Evolutionary conservation across 1,140 invertebrate species (phyloP).

Genomic region (Phocides pigmalion): DNA sequence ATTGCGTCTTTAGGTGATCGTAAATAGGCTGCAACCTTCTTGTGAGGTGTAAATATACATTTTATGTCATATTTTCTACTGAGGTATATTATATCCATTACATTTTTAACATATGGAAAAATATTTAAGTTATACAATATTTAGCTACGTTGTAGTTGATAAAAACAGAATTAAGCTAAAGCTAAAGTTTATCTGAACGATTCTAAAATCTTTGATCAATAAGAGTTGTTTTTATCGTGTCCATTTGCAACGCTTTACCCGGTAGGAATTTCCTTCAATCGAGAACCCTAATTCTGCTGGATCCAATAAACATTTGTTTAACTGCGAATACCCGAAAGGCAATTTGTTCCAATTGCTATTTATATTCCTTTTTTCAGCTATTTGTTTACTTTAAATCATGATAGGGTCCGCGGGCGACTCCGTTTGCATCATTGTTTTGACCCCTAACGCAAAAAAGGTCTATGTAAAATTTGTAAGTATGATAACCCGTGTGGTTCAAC

Average conservation of each 20-base stretch:
- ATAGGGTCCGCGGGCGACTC: neutral
- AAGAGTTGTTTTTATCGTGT: neutral
- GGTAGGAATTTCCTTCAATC: conserved; percentile 22
- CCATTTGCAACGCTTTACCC: neutral
- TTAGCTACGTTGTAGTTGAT: too few species aligned
- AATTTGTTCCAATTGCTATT: conserved; percentile 22
- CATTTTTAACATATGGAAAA: too few species aligned
- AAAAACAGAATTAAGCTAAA: too few species aligned
- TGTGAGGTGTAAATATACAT: too few species aligned
- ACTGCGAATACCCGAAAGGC: conserved; percentile 11
- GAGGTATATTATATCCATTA: too few species aligned
- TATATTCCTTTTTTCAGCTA: conserved; percentile 4
- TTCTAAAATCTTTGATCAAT: neutral
- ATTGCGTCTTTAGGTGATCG: too few species aligned
- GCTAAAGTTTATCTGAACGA: neutral
- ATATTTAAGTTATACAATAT: too few species aligned
- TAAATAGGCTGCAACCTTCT: too few species aligned
- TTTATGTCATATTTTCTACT: too few species aligned
- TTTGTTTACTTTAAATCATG: conserved; percentile 7
- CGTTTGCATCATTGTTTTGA: neutral
- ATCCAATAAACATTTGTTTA: conserved; percentile 25
- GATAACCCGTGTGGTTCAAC: too few species aligned
- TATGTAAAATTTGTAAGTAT: too few species aligned
- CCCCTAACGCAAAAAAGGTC: too few species aligned
- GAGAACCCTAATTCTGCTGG: conserved; percentile 18